Evolutionary conservation across 2,113 vertebrate genomes (phyloP).

Genomic region (Chinchilla lanigera): DNA sequence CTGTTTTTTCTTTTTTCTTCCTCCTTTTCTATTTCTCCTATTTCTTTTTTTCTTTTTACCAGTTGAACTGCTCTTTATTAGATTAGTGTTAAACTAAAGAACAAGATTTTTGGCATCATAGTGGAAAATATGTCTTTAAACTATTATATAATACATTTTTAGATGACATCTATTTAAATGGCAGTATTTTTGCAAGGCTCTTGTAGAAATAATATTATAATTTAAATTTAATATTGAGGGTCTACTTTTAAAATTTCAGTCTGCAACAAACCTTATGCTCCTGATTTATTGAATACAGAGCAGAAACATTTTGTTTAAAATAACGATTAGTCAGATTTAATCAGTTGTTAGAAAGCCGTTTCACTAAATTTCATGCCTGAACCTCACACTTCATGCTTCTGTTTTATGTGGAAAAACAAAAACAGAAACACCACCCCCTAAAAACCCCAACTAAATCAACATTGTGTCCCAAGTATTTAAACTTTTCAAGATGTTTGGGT

Average conservation of each 20-base stretch:
- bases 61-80: background rate
- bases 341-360: background rate
- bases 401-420: background rate
- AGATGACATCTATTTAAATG: background rate
- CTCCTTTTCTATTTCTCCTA: background rate
- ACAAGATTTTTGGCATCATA: background rate
- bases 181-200: background rate
- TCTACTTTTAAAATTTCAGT: background rate
- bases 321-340: background rate
- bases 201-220: background rate
- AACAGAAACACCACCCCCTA: background rate
- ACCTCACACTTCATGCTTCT: background rate
- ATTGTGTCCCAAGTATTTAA: background rate
- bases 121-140: slow-evolving; percentile 9
- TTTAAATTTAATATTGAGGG: slow-evolving; percentile 11
- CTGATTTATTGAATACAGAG: background rate
- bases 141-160: background rate
- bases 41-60: background rate
- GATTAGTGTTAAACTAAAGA: background rate
- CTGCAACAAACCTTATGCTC: background rate
- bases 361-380: background rate
- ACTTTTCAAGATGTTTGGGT: slow-evolving; percentile 6
- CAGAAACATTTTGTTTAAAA: background rate
- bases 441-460: background rate
- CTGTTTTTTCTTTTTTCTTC: background rate